phyloP scores from a whole-genome alignment of 2,797 vertebrate genomes.

The Myiotriccus ornatus region DNA sequence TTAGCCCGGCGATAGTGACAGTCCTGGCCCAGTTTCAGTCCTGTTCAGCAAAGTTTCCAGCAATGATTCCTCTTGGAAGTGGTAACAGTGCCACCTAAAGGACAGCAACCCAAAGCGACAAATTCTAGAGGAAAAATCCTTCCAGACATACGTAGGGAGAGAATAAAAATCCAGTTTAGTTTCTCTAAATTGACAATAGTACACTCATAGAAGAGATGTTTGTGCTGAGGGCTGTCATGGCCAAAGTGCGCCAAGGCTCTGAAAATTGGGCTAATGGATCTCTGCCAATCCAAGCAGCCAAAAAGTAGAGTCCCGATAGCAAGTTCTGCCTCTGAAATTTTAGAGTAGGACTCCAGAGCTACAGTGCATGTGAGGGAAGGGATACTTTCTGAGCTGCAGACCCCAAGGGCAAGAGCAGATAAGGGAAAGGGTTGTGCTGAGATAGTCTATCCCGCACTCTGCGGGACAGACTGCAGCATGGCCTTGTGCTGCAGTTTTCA shows the following conservation, averaged over 20 bases:
- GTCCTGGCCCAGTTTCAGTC: not conserved
- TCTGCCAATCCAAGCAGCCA: not conserved
- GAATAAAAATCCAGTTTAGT: not conserved
- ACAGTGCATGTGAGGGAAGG: not conserved
- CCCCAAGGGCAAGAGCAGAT: not conserved
- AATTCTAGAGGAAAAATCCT: not conserved
- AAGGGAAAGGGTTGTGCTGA: not conserved
- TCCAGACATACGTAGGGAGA: rapidly evolving
- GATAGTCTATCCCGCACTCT: rapidly evolving
- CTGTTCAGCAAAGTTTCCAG: not conserved
- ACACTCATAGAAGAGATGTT: not conserved
- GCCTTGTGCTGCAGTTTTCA: rapidly evolving
- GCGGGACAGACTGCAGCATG: not conserved
- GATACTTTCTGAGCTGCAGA: not conserved
- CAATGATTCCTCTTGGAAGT: not conserved
- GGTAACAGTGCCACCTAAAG: slow-evolving; percentile 72
- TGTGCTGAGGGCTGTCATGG: not conserved
- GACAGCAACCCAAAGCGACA: not conserved
- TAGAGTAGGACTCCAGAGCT: not conserved
- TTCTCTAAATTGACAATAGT: not conserved
- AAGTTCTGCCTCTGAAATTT: not conserved
- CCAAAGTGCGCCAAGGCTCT: not conserved
- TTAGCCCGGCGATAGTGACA: not conserved
- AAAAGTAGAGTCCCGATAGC: rapidly evolving
- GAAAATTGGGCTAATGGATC: not conserved